Conservation (phyloP, 2,113 vertebrate genomes). For the Callorhinus ursinus region DNA sequence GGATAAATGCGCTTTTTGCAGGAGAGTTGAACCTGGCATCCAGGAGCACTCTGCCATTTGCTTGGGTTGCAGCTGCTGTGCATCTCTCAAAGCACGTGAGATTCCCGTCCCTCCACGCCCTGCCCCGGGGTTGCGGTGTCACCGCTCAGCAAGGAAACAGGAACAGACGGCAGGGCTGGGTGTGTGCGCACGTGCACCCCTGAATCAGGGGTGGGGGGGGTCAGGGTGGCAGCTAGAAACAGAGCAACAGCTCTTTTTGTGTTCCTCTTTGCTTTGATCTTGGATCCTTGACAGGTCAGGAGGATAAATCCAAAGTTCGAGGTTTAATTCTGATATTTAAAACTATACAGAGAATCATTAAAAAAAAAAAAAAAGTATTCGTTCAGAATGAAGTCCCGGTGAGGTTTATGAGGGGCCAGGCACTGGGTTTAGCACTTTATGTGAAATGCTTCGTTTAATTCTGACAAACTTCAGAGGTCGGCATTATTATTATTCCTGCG, state of each 20-base stretch:
- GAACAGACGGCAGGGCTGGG: neutral
- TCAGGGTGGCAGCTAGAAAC: neutral
- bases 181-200: fast-evolving
- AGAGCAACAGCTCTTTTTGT: neutral
- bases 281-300: neutral
- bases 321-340: neutral
- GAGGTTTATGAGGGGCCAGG: neutral
- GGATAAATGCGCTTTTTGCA: conserved; percentile 58
- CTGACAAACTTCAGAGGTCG: neutral
- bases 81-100: neutral
- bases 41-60: neutral
- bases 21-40: conserved; percentile 39
- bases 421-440: neutral
- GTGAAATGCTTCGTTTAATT: neutral
- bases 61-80: conserved; percentile 21
- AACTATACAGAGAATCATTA: neutral
- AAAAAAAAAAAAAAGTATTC: neutral
- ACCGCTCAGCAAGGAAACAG: conserved; percentile 45
- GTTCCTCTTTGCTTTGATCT: neutral
- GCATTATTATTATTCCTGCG: neutral
- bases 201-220: neutral
- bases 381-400: neutral
- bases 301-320: neutral
- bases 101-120: neutral
- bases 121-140: neutral